Evolutionary conservation across 2,797 vertebrate genomes (phyloP).

Genomic region (Pangasius sanitwongsei): DNA sequence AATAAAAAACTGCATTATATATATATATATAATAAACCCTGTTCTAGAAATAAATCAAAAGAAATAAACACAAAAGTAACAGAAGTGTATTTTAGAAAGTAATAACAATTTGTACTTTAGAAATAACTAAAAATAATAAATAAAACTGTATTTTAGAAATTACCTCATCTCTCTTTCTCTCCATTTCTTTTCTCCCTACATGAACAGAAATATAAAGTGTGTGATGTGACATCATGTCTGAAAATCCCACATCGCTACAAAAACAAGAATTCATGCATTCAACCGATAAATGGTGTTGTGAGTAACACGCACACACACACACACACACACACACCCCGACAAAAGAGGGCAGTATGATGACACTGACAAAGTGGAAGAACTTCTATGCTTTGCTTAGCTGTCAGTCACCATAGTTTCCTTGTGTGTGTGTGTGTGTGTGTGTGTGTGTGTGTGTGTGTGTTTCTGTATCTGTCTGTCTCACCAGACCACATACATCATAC

Average conservation of each 20-base stretch:
- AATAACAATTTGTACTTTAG: too few relatives aligned
- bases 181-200: neutral
- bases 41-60: too few relatives aligned
- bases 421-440: constrained; percentile 30
- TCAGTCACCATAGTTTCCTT: constrained; percentile 25
- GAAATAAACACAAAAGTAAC: too few relatives aligned
- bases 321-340: neutral
- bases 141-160: too few relatives aligned
- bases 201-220: neutral
- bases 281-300: constrained; percentile 57
- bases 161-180: neutral
- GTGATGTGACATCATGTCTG: constrained; percentile 10
- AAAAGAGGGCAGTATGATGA: constrained; percentile 82
- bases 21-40: too few relatives aligned
- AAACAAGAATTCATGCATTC: constrained; percentile 51
- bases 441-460: constrained; percentile 21
- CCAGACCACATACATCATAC: neutral
- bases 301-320: neutral
- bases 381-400: constrained; percentile 60
- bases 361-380: constrained; percentile 69
- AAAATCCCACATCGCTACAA: constrained; percentile 42
- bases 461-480: constrained; percentile 30
- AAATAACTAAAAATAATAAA: too few relatives aligned
- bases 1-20: too few relatives aligned
- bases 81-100: too few relatives aligned